A percentile compares a stretch with the other conserved stretches of the same genome.
These are phyloP conservation scores for Lipophrys pholis DNA, from an alignment of 2,113 vertebrate species.

Conservation along the genomic window DNA sequence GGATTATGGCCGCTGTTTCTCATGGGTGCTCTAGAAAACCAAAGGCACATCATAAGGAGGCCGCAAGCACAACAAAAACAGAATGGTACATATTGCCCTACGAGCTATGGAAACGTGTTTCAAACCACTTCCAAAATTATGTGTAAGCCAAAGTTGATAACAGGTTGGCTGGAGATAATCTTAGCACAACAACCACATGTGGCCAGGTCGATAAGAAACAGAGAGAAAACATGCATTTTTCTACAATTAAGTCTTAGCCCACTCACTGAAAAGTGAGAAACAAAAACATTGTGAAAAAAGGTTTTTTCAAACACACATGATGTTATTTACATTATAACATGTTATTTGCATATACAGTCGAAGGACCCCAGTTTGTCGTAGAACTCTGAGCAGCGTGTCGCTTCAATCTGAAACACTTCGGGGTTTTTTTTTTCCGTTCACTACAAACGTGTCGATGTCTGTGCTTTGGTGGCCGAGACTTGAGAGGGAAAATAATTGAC, in stretches of 20 bases:
- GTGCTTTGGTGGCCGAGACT: not conserved
- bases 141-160: slow-evolving; percentile 45
- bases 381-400: not conserved
- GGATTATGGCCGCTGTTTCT: slow-evolving; percentile 37
- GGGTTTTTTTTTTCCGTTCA: not conserved
- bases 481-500: not conserved
- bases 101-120: slow-evolving; percentile 39
- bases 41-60: slow-evolving; percentile 13
- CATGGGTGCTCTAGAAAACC: slow-evolving; percentile 20
- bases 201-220: too few relatives aligned
- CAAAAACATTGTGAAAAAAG: too few relatives aligned
- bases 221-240: too few relatives aligned
- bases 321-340: too few relatives aligned
- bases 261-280: too few relatives aligned
- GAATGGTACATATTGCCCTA: slow-evolving; percentile 35
- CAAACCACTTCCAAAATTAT: slow-evolving; percentile 33
- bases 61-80: slow-evolving; percentile 27
- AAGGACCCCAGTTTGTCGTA: too few relatives aligned
- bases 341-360: too few relatives aligned
- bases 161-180: slow-evolving; percentile 14
- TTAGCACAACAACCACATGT: not conserved
- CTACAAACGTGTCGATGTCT: not conserved
- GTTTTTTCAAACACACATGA: too few relatives aligned
- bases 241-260: too few relatives aligned
- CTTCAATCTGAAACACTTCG: not conserved